Percentiles rank a stretch among this genome's conserved stretches.
Conservation (phyloP, 2,113 vertebrate species). For the Calidris pugnax region DNA sequence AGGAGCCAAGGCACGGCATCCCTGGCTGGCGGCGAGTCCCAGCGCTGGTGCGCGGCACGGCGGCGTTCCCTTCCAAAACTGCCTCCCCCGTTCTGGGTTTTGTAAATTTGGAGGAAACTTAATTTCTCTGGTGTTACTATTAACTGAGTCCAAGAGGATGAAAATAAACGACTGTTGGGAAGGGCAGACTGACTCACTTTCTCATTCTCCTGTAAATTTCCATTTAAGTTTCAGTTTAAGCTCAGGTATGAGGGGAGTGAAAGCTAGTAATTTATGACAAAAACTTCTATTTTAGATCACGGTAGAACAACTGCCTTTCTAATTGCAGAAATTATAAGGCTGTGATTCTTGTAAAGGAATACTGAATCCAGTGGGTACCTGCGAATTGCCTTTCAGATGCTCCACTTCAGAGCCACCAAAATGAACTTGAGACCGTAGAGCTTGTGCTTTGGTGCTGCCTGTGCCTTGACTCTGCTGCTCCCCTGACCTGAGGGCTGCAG, state of each 20-base stretch:
- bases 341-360: not conserved
- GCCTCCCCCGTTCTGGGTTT: not conserved
- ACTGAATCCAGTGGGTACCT: not conserved
- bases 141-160: constrained; percentile 24
- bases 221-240: constrained; percentile 47
- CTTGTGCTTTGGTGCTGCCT: not conserved
- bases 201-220: constrained; percentile 59
- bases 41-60: fast-evolving
- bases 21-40: not conserved
- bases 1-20: not conserved
- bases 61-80: not conserved
- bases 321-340: constrained; percentile 42
- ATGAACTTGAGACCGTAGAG: fast-evolving
- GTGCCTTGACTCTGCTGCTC: not conserved
- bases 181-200: constrained; percentile 63
- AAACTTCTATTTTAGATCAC: constrained; percentile 35
- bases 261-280: constrained; percentile 55
- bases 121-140: constrained; percentile 19
- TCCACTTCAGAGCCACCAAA: not conserved
- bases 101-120: not conserved
- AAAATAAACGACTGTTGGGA: constrained; percentile 12
- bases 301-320: constrained; percentile 36
- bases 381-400: not conserved
- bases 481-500: not conserved
- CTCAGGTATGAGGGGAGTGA: constrained; percentile 53